phyloP scores from a whole-genome alignment of 2,797 vertebrate species.

The Phalanger gymnotis region DNA sequence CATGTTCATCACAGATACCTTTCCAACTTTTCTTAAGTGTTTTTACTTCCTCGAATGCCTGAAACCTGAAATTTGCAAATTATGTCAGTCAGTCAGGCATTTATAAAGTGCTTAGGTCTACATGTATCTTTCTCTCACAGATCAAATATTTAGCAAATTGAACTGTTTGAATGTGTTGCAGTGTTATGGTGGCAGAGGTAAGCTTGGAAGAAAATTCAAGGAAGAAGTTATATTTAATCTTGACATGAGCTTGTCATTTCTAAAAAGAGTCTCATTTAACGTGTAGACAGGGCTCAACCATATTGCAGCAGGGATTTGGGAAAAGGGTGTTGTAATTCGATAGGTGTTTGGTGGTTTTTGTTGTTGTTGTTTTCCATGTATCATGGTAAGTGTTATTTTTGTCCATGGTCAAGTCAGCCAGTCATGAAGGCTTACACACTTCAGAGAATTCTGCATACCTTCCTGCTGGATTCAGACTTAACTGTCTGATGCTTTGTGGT shows the following conservation, averaged over 20 bases:
- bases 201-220: background rate
- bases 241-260: background rate
- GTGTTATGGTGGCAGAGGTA: background rate
- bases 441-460: slow-evolving; percentile 34
- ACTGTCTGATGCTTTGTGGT: slow-evolving; percentile 25
- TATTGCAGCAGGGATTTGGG: slow-evolving; percentile 30
- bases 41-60: background rate
- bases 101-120: background rate
- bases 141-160: background rate
- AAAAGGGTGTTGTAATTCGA: slow-evolving; percentile 21
- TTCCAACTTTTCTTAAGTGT: background rate
- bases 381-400: slow-evolving; percentile 35
- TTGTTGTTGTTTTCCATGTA: slow-evolving; percentile 47
- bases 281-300: background rate
- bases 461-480: slow-evolving; percentile 27
- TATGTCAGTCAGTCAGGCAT: background rate
- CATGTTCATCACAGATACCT: background rate
- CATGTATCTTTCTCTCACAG: background rate
- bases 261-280: background rate
- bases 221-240: background rate
- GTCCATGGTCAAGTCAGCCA: slow-evolving; percentile 52
- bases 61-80: background rate
- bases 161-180: background rate
- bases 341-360: background rate
- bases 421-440: slow-evolving; percentile 66